Conservation (phyloP, 2,888 invertebrate genomes). For the Myopa testacea region DNA sequence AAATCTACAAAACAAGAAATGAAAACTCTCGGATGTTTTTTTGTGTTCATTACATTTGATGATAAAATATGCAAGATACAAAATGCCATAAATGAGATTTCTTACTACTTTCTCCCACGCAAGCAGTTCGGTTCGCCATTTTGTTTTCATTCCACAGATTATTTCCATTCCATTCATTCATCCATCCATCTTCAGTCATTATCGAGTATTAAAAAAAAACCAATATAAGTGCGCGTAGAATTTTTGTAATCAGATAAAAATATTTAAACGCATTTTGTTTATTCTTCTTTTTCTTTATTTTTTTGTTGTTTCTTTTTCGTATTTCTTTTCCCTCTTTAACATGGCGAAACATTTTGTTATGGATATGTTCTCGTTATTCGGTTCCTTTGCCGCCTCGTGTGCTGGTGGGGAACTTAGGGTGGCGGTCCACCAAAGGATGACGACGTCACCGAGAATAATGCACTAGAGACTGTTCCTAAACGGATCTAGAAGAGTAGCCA, state of each 20-base stretch:
- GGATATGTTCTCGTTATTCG: conserved; percentile 49
- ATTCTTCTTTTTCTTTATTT: conserved; percentile 35
- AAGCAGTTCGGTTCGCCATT: too few species aligned
- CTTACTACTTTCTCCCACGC: too few species aligned
- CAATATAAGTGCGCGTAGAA: conserved; percentile 7
- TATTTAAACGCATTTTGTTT: conserved; percentile 38
- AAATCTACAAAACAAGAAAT: not conserved
- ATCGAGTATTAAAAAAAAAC: not conserved
- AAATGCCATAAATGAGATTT: too few species aligned
- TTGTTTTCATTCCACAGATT: not conserved
- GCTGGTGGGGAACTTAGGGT: conserved; percentile 49
- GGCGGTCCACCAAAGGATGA: conserved; percentile 66
- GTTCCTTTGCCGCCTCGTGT: conserved; percentile 42
- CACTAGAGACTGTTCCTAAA: conserved; percentile 61
- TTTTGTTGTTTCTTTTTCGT: conserved; percentile 30
- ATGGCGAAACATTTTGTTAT: conserved; percentile 44
- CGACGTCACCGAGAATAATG: conserved; percentile 60
- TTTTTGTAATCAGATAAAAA: conserved; percentile 20
- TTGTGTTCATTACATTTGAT: too few species aligned
- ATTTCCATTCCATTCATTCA: not conserved
- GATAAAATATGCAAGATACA: too few species aligned
- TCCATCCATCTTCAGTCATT: not conserved
- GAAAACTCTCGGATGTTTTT: not conserved
- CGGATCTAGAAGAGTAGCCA: conserved; percentile 52
- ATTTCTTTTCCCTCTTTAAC: conserved; percentile 28